Conservation (phyloP, 2,888 invertebrate species). For the Hemistola chrysoprasaria region DNA sequence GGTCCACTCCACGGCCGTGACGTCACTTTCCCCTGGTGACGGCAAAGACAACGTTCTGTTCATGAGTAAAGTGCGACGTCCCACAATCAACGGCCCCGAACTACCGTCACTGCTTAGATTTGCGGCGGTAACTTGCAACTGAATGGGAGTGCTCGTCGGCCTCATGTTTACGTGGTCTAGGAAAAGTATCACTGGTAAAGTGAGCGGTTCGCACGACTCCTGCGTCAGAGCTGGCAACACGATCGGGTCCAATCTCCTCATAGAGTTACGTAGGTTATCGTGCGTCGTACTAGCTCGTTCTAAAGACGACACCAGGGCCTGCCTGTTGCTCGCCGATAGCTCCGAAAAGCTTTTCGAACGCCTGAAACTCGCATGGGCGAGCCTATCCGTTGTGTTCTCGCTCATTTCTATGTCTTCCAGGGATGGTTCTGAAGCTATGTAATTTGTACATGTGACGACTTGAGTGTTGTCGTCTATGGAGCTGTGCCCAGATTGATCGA, state of each 20-base stretch:
- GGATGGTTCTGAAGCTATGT: conserved; percentile 40
- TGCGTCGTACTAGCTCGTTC: conserved; percentile 59
- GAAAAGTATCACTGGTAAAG: conserved; percentile 73
- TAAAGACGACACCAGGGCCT: conserved; percentile 46
- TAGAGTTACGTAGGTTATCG: conserved; percentile 66
- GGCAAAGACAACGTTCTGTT: conserved; percentile 69
- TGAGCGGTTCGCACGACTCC: conserved; percentile 61
- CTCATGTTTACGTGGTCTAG: conserved; percentile 72
- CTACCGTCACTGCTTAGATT: conserved; percentile 68
- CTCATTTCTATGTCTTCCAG: conserved; percentile 44
- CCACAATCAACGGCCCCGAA: conserved; percentile 70
- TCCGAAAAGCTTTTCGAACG: conserved; percentile 73
- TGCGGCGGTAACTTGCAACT: conserved; percentile 72
- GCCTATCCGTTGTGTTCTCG: conserved; percentile 43
- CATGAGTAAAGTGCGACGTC: conserved; percentile 68
- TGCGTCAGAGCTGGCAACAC: conserved; percentile 64
- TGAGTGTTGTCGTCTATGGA: conserved; percentile 67
- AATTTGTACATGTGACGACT: conserved; percentile 54
- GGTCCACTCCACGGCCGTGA: conserved; percentile 64
- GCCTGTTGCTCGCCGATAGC: conserved; percentile 51
- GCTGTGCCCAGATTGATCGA: conserved; percentile 52
- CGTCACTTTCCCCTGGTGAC: conserved; percentile 70
- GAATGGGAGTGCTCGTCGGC: conserved; percentile 74
- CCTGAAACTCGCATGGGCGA: conserved; percentile 44
- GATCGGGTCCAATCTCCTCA: conserved; percentile 73